These are phyloP conservation scores for Molossus alvarezi DNA, from an alignment of 2,797 vertebrate genomes.

Conservation along the genomic window DNA sequence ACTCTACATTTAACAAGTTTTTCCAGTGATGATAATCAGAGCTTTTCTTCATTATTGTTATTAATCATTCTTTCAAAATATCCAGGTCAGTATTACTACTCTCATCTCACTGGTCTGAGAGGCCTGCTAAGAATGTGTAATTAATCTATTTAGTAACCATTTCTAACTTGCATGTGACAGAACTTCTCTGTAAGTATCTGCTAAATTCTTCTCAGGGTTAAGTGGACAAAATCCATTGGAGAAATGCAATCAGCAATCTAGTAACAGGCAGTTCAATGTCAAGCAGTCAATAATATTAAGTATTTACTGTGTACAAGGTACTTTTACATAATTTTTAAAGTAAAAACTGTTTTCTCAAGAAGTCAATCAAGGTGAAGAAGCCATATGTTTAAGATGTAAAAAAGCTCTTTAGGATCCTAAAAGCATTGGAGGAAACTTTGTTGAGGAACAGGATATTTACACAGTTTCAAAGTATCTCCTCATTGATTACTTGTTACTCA, in stretches of 20 bases:
- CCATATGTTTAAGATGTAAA: conserved; percentile 3
- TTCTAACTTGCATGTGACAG: conserved; percentile 9
- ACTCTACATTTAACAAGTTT: not conserved
- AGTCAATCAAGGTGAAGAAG: not conserved
- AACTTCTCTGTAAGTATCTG: conserved; percentile 1
- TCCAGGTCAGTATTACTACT: not conserved
- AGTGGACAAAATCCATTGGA: conserved; percentile 52
- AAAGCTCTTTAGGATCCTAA: conserved; percentile 61
- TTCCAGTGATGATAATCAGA: not conserved
- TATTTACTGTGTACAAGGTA: not conserved
- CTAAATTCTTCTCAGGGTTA: conserved; percentile 33
- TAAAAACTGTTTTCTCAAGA: conserved; percentile 52
- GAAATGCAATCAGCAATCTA: conserved; percentile 52
- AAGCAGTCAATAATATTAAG: not conserved
- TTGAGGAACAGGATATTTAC: conserved; percentile 54
- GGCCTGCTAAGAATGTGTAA: not conserved
- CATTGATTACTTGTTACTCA: conserved; percentile 66
- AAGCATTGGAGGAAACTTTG: not conserved
- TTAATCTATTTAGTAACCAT: not conserved
- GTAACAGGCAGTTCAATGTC: not conserved
- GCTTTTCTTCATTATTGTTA: conserved; percentile 11
- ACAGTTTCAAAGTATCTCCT: conserved; percentile 51
- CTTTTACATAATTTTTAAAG: not conserved
- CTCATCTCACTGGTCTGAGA: not conserved
- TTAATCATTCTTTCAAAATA: conserved; percentile 55